Evolutionary conservation across 1,140 invertebrate genomes (phyloP).

Genomic region (Campoletis sonorensis): DNA sequence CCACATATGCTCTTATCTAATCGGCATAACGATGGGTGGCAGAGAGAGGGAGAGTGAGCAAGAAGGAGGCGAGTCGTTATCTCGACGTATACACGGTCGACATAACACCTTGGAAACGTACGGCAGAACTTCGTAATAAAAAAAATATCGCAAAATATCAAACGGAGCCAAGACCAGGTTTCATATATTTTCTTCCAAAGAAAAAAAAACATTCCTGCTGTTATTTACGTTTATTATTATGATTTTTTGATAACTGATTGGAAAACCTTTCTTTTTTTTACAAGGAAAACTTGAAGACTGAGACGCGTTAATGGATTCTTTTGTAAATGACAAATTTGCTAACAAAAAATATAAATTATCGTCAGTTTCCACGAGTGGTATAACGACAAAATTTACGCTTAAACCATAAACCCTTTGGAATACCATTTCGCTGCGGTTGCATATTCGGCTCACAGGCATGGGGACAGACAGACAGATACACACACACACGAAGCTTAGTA

Average conservation of each 20-base stretch:
- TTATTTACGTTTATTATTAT: too few relatives aligned
- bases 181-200: background rate
- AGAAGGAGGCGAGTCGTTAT: background rate
- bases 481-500: background rate
- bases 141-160: background rate
- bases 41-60: background rate
- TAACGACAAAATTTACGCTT: background rate
- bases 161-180: slow-evolving; percentile 1
- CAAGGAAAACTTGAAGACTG: too few relatives aligned
- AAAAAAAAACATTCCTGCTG: too few relatives aligned
- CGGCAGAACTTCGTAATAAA: background rate
- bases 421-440: background rate
- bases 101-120: slow-evolving; percentile 41
- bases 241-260: too few relatives aligned
- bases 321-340: too few relatives aligned
- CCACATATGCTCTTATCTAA: slow-evolving; percentile 33
- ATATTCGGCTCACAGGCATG: background rate
- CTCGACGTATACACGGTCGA: slow-evolving; percentile 38
- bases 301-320: too few relatives aligned
- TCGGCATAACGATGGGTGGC: slow-evolving; percentile 36
- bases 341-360: too few relatives aligned
- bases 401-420: background rate
- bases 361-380: background rate
- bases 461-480: background rate
- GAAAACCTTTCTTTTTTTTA: background rate